Base-by-base conservation (phyloP, 1,140 invertebrate species). In the Pseudomyrmex pallidus region DNA sequence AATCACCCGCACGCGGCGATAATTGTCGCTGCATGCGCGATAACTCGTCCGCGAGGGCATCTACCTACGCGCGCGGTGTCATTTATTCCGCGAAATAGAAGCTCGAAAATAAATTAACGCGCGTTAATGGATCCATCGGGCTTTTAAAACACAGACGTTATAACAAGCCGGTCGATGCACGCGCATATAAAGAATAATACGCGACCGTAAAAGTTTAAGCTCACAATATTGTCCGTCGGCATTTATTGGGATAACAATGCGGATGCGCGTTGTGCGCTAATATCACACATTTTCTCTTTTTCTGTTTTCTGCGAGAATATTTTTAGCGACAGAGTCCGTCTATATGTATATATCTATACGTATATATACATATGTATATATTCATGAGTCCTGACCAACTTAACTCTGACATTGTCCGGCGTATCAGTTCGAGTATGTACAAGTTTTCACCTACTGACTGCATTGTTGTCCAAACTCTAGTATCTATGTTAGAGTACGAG, bases 11-110 rank as follows among this genome's bases (percentile, higher is more conserved):
- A 25, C 63, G 74, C 52, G 52, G 20, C 52, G 70, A 84, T 87
- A 84, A 87, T 87, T 87, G 84, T 87, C 73, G 63, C 63, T 74
- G 73, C 67, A 66, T 66, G 68, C 52, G 73, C 61, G 80, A 87
- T 80, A 84, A 87, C 70, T 87, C 74, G 59, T 17, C 35, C 74
- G 50, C 50, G 67, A 57, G 35, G 35, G n/a, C 57, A 22, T 50
- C 74, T 46, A 52, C 25, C 64, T 35, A n/a, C 1, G n/a, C 15
- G n/a, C 15, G 25, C 8, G 44, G 44, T 70, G 22, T 80, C 76
- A 70, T 80, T 80, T 80, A 70, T 72, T 48, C 44, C 44, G 46
- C 52, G 56, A 70, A 59, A 80, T 80, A 59, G 67, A 61, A 50
- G 56, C 54, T 70, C 67, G 66, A 59, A 80, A 80, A 80, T 80